phyloP scores from a whole-genome alignment of 2,888 invertebrate species.

The Ormyrus labotus region DNA sequence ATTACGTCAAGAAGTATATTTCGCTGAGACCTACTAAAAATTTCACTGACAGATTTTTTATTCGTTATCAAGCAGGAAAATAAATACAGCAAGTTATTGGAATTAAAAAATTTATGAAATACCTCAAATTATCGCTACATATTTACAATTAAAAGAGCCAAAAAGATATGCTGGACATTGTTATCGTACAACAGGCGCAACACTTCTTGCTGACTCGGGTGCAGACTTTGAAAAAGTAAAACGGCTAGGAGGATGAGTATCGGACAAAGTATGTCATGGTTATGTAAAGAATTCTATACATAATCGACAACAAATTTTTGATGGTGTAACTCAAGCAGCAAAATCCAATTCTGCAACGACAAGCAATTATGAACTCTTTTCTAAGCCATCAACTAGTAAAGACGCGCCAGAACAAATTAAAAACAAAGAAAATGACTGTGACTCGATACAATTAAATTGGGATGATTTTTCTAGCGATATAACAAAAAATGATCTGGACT shows the following conservation, averaged over 20 bases:
- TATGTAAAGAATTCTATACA: slow-evolving; percentile 59
- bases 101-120: slow-evolving; percentile 57
- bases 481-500: neutral
- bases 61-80: slow-evolving; percentile 56
- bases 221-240: slow-evolving; percentile 53
- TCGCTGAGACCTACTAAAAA: slow-evolving; percentile 49
- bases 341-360: neutral
- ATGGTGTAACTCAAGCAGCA: slow-evolving; percentile 8
- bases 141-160: slow-evolving; percentile 48
- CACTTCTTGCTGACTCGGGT: slow-evolving; percentile 56
- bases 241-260: slow-evolving; percentile 56
- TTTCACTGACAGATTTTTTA: slow-evolving; percentile 57
- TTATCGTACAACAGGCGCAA: slow-evolving; percentile 56
- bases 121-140: slow-evolving; percentile 53
- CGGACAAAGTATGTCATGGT: slow-evolving; percentile 31
- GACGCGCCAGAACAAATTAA: neutral
- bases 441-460: neutral
- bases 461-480: neutral
- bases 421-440: neutral
- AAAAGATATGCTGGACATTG: slow-evolving; percentile 57
- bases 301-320: slow-evolving; percentile 44
- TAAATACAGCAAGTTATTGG: slow-evolving; percentile 55
- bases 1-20: slow-evolving; percentile 54
- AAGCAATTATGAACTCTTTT: neutral
- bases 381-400: neutral